Base-by-base conservation (phyloP, 2,113 vertebrate species). In the Eretmodus cyanostictus region DNA sequence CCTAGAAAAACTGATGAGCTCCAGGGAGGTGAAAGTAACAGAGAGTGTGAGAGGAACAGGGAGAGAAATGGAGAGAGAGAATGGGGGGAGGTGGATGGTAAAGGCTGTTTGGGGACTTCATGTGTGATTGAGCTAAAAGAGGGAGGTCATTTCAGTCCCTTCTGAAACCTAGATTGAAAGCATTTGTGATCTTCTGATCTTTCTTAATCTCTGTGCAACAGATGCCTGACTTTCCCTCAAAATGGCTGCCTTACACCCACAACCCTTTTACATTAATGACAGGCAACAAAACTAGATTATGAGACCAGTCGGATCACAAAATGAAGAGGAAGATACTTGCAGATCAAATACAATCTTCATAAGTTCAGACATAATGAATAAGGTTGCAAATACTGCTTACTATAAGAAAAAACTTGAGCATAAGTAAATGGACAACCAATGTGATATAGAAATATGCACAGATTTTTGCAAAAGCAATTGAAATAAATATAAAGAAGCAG, bases 171-270 rank as follows among this genome's bases (percentile, higher is more conserved):
- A 86, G 92, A 95, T 94, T 93, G 91, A 95, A 95, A 92, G 91
- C 90, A 89, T 91, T 91, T 89, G 85, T 93, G 89, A 94, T 93
- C 92, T 95, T 95, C 84, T 95, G 92, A 95, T 96, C 93, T 92
- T 88, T 80, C 80, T 93, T 95, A 94, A 96, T 95, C 94, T 95
- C 90, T 40, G 34, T 8, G 88, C 93, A 94, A 90, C 94, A 94
- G 92, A 94, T 94, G 95, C 88, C 88, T 51, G 90, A 86, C 88
- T 87, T 84, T 80, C 34, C 10, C 78, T 94, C 89, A 91, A 94
- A 95, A 95, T 93, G 93, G 92, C 90, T 34, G 85, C 89, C 86
- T 31, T 19, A 36, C 61, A 57, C 42, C 51, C 51, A 73, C 80
- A 82, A 38, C 79, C 29, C 83, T 76, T 68, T 85, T 88, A 76